Evolutionary conservation across 2,888 invertebrate species (phyloP).

Genomic region (Zonitis immaculata): DNA sequence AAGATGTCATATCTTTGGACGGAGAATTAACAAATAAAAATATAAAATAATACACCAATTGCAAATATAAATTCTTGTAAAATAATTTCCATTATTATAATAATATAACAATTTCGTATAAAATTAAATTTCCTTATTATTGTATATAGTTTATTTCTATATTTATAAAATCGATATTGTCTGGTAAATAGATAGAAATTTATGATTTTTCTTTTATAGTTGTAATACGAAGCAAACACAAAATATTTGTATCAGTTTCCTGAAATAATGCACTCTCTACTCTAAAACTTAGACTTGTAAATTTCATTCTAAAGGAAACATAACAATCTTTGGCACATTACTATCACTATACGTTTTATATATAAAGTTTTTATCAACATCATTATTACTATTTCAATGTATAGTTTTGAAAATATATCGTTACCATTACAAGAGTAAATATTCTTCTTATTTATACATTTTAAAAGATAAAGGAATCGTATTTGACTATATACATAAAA

Average conservation of each 20-base stretch:
- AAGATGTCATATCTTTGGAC: neutral
- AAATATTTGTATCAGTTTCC: neutral
- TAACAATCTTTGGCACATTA: slow-evolving; percentile 6
- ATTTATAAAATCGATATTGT: no score
- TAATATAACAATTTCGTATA: no score
- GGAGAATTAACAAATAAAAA: neutral
- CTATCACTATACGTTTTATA: slow-evolving; percentile 3
- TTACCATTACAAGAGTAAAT: neutral
- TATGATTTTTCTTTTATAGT: neutral
- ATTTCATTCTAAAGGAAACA: slow-evolving; percentile 3
- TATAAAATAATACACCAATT: neutral
- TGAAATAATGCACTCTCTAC: neutral
- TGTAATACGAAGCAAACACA: no score
- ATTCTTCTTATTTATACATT: neutral
- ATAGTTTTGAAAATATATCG: no score
- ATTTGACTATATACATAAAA: no score
- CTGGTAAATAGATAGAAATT: neutral
- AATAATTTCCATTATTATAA: no score
- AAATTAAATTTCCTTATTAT: no score
- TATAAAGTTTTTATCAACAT: slow-evolving; percentile 17
- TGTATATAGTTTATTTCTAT: no score
- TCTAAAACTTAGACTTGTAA: neutral
- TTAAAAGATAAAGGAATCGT: neutral
- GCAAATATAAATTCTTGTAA: no score
- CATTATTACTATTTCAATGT: no score